Conservation (phyloP, 2,888 invertebrate species). For the Phorcus lineatus region DNA sequence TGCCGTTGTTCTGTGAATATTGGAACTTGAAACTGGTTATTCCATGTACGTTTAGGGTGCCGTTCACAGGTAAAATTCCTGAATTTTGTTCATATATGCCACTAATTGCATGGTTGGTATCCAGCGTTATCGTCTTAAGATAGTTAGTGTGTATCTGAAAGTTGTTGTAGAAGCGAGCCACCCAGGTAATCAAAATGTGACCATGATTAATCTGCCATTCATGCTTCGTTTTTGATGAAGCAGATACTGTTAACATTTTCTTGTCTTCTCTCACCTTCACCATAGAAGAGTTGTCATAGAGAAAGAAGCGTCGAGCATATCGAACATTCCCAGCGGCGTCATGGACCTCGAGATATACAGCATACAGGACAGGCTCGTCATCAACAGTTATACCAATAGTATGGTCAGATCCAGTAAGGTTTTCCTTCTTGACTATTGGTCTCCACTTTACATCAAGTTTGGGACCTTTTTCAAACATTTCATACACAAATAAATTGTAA, state of each 20-base stretch:
- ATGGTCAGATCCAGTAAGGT: too few species aligned
- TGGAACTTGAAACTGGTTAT: slow-evolving; percentile 34
- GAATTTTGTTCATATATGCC: slow-evolving; percentile 43
- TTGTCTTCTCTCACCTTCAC: slow-evolving; percentile 14
- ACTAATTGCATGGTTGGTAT: slow-evolving; percentile 36
- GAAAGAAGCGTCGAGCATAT: slow-evolving; percentile 18
- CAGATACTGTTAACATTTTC: slow-evolving; percentile 36
- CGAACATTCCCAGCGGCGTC: slow-evolving; percentile 24
- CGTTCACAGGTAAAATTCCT: slow-evolving; percentile 41
- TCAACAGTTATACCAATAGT: too few species aligned
- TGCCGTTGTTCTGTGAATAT: slow-evolving; percentile 25
- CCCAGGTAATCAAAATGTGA: slow-evolving; percentile 42
- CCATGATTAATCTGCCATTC: slow-evolving; percentile 45
- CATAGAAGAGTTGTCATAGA: slow-evolving; percentile 23
- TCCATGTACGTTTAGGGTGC: slow-evolving; percentile 47
- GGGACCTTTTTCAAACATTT: not conserved
- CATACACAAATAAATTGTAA: not conserved
- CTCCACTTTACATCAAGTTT: too few species aligned
- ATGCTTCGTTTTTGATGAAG: slow-evolving; percentile 28
- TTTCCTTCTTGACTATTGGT: too few species aligned
- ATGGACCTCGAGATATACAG: not conserved
- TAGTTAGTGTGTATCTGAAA: slow-evolving; percentile 29
- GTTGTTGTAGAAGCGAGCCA: slow-evolving; percentile 38
- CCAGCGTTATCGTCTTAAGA: slow-evolving; percentile 31
- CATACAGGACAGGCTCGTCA: slow-evolving; percentile 20